A percentile compares a stretch with the other conserved stretches of the same genome.
phyloP scores from a whole-genome alignment of 2,797 vertebrate genomes.

The Poecilia velifera region DNA sequence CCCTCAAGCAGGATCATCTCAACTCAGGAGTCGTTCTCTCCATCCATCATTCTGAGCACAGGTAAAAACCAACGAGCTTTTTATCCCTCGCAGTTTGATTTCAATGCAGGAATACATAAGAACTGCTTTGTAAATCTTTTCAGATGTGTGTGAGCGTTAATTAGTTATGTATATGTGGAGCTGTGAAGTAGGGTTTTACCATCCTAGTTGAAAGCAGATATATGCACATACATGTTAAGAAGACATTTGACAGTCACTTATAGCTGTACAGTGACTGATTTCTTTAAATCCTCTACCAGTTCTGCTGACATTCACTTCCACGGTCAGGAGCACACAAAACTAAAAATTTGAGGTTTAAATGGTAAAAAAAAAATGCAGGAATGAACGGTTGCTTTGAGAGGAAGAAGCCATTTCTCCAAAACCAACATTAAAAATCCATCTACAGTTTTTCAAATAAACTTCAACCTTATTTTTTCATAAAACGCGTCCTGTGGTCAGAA shows the following conservation, averaged over 20 bases:
- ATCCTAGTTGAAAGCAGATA: neutral
- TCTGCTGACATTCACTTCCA: neutral
- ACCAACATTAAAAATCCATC: neutral
- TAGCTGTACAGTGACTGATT: too few relatives aligned
- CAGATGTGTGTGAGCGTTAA: neutral
- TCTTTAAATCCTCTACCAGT: neutral
- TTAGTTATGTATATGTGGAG: neutral
- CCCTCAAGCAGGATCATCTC: constrained; percentile 91
- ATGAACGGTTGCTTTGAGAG: neutral
- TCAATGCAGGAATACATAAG: neutral
- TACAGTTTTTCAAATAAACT: neutral
- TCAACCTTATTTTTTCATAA: neutral
- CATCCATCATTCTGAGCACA: constrained; percentile 92
- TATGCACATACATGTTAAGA: neutral
- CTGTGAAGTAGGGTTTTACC: neutral
- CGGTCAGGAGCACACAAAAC: neutral
- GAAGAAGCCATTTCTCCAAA: neutral
- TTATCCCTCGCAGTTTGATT: neutral
- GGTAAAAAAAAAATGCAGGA: neutral
- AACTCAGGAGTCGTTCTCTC: constrained; percentile 98
- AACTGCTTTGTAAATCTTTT: neutral
- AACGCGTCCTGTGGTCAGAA: neutral
- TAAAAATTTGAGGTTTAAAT: neutral
- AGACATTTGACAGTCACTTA: neutral
- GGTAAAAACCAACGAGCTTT: constrained; percentile 74